These are phyloP conservation scores for Coelopa pilipes DNA, from an alignment of 2,888 invertebrate species.

Conservation along the genomic window DNA sequence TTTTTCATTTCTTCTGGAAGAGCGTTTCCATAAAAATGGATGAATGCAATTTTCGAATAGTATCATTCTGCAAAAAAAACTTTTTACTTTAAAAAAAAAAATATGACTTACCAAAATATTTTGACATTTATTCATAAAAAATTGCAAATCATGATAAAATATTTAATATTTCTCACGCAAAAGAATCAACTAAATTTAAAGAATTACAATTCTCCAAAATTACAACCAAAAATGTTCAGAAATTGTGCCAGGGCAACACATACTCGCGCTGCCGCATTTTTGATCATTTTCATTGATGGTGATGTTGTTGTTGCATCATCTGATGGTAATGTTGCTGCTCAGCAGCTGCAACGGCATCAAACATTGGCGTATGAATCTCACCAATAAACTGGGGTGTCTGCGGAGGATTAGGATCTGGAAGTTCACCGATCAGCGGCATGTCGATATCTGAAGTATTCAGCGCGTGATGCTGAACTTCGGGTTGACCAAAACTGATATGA, in stretches of 20 bases:
- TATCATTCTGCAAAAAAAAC: no score
- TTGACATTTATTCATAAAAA: no score
- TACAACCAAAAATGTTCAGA: conserved; percentile 39
- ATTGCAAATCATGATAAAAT: not conserved
- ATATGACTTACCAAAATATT: no score
- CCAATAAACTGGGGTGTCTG: conserved; percentile 61
- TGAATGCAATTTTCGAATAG: no score
- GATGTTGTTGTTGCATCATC: conserved; percentile 50
- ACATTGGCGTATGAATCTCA: conserved; percentile 63
- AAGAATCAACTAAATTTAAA: no score
- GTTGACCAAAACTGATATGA: conserved; percentile 47
- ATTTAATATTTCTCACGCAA: conserved; percentile 1
- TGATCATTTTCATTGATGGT: conserved; percentile 53
- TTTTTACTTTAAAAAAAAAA: no score
- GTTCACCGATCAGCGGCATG: conserved; percentile 60
- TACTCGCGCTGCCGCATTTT: conserved; percentile 50
- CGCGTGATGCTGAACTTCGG: conserved; percentile 44
- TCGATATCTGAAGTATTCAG: conserved; percentile 56
- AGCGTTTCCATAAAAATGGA: no score
- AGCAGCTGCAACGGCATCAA: conserved; percentile 61
- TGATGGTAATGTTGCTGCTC: conserved; percentile 61
- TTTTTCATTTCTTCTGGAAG: no score
- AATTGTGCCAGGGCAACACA: conserved; percentile 58
- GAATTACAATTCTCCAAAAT: no score
- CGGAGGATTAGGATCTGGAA: conserved; percentile 60